Evolutionary conservation across 2,113 vertebrate species (phyloP).

Genomic region (Perccottus glenii): DNA sequence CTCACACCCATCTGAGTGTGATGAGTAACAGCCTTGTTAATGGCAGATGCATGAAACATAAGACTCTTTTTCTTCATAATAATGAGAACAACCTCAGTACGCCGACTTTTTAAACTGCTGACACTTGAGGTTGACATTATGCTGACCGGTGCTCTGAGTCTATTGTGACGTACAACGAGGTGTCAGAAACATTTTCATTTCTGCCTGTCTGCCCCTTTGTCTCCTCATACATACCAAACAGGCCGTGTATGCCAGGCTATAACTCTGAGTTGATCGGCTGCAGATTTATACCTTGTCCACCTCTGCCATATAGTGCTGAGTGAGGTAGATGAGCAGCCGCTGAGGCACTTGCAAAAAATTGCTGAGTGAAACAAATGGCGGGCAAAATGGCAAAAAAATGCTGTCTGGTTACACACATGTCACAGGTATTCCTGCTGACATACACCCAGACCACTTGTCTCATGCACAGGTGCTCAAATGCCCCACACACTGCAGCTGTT

Average conservation of each 20-base stretch:
- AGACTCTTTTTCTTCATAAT: too few species aligned
- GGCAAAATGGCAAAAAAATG: conserved; percentile 25
- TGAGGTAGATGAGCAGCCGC: conserved; percentile 47
- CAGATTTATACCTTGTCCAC: conserved; percentile 63
- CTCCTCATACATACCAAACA: conserved; percentile 27
- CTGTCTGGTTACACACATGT: conserved; percentile 14
- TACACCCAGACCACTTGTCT: background rate
- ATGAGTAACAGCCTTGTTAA: background rate
- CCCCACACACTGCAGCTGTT: conserved; percentile 19
- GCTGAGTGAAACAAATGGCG: conserved; percentile 24
- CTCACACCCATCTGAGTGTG: background rate
- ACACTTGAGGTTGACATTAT: background rate
- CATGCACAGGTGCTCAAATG: conserved; percentile 20
- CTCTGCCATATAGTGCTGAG: conserved; percentile 56
- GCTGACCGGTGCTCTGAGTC: background rate
- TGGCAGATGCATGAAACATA: background rate
- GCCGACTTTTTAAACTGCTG: background rate
- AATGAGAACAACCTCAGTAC: background rate
- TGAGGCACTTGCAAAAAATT: conserved; percentile 65
- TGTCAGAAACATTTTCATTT: background rate
- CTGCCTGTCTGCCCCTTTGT: background rate
- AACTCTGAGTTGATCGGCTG: conserved; percentile 64
- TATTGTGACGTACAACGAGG: background rate
- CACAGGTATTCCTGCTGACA: conserved; percentile 9
- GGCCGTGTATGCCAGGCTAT: conserved; percentile 28